Evolutionary conservation across 2,888 invertebrate species (phyloP), one percentile per base, ranked within the genome.

Genomic region (Antheraea assamensis): DNA sequence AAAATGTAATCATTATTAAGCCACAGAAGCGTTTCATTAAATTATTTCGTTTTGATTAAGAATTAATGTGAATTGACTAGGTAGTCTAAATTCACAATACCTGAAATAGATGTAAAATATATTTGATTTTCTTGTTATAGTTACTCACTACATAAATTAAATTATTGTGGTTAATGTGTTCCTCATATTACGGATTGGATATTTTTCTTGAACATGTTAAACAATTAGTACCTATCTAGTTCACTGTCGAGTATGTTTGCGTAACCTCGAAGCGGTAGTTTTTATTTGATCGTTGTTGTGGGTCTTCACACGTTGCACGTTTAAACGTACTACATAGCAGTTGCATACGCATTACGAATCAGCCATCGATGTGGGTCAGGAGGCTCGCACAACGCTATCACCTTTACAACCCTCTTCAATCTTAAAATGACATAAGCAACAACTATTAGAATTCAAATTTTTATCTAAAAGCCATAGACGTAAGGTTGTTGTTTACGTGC

Each of bases 311-410:
- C 78, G 80, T 77, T 80, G 78, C 82, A 78, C 78, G 76, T 76
- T 80, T 83, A 79, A 78, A 72, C 74, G 79, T 83, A 80, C 76
- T 76, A 81, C 78, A 83, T 81, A 84, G 81, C 85, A 84, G 84
- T 55, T 92, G 92, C 90, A 92, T 90, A 90, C 89, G 90, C 92
- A 90, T 84, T 89, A 92, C 90, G 89, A 90, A 90, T 87, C 78
- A 81, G 76, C 75, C 79, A 80, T 13, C 85, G 83, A 94, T 93
- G 83, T 94, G 90, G 93, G 94, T 94, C 93, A 94, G 89, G 85
- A 90, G 90, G 90, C 85, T 86, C 84, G 81, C 80, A 80, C 78
- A 82, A 78, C 79, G 70, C 79, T 77, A 78, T 82, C 82, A 83
- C 82, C 84, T 79, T 77, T 78, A 80, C 78, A 80, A 79, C 77